phyloP scores from a whole-genome alignment of 2,888 invertebrate species.

The Caenorhabditis panamensis region DNA sequence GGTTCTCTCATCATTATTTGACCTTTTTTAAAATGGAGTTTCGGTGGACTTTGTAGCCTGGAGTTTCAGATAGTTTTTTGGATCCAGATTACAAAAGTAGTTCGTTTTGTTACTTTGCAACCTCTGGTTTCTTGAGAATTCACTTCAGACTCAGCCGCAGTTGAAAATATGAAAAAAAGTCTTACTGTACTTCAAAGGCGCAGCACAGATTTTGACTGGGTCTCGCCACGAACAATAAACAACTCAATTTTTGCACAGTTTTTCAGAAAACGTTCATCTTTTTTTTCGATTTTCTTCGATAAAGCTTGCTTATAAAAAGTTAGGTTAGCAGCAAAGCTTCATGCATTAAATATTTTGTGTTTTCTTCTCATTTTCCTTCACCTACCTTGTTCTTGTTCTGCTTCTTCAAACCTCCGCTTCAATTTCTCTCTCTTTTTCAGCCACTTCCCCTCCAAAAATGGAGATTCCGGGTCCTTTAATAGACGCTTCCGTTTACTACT shows the following conservation, averaged over 20 bases:
- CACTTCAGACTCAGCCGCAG: too few relatives aligned
- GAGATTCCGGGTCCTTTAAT: slow-evolving; percentile 31
- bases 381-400: not conserved
- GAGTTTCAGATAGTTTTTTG: too few relatives aligned
- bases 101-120: too few relatives aligned
- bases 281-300: slow-evolving; percentile 2
- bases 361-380: not conserved
- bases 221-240: not conserved
- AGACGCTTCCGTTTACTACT: slow-evolving; percentile 52
- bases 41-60: not conserved
- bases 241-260: not conserved
- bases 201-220: not conserved
- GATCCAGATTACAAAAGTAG: too few relatives aligned
- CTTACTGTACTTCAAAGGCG: not conserved
- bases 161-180: too few relatives aligned
- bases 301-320: too few relatives aligned
- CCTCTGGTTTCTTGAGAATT: too few relatives aligned
- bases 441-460: slow-evolving; percentile 30
- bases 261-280: not conserved
- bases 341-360: too few relatives aligned
- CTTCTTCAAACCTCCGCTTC: not conserved
- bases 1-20: not conserved
- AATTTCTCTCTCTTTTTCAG: not conserved
- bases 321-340: too few relatives aligned
- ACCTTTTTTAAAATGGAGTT: not conserved